phyloP scores from a whole-genome alignment of 2,797 vertebrate species.

The Parambassis ranga region DNA sequence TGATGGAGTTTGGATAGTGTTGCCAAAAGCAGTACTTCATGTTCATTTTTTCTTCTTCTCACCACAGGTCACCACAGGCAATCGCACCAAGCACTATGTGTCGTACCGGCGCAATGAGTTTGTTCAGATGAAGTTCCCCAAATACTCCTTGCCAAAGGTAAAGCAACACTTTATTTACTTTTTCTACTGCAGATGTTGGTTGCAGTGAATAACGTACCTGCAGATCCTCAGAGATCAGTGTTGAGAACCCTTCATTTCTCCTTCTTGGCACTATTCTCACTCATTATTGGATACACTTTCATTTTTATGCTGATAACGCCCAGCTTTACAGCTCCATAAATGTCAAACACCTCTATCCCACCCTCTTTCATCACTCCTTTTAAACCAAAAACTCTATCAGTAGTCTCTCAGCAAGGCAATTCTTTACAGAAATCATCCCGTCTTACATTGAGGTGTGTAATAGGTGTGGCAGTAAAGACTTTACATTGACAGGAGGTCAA shows the following conservation, averaged over 20 bases:
- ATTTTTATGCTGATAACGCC: not conserved
- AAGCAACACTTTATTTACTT: too few species aligned
- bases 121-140: constrained; percentile 93
- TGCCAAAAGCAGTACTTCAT: too few species aligned
- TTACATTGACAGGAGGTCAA: too few species aligned
- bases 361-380: too few species aligned
- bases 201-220: not conserved
- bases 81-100: constrained; percentile 90
- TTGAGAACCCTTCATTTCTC: not conserved
- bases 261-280: not conserved
- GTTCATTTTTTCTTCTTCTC: not conserved
- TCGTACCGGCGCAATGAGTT: constrained; percentile 89
- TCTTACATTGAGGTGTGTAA: too few species aligned
- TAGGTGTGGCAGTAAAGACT: too few species aligned
- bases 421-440: too few species aligned
- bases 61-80: constrained; percentile 84
- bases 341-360: too few species aligned
- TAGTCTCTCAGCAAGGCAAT: too few species aligned
- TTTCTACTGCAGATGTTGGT: not conserved
- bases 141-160: constrained; percentile 94
- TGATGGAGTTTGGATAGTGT: too few species aligned
- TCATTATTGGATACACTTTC: not conserved
- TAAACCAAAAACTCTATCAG: too few species aligned
- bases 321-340: too few species aligned
- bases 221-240: not conserved